phyloP scores from a whole-genome alignment of 2,888 invertebrate species.

The Rhagonycha fulva region DNA sequence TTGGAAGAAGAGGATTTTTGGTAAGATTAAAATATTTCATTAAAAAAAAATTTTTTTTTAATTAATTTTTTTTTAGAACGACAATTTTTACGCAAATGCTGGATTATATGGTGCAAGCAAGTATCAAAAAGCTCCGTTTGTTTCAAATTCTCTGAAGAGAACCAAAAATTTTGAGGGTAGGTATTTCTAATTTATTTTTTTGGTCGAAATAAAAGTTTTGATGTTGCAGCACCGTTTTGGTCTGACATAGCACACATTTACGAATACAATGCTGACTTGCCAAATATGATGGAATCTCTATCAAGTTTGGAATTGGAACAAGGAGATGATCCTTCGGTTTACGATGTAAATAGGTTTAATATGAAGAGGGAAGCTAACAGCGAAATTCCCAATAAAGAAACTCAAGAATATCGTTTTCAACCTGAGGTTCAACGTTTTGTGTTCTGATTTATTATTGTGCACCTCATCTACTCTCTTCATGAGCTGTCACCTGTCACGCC shows the following conservation, averaged over 20 bases:
- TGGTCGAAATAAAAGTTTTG: background rate
- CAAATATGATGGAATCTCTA: conserved; percentile 38
- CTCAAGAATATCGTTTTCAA: conserved; percentile 35
- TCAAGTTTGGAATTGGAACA: conserved; percentile 37
- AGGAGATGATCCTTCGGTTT: conserved; percentile 42
- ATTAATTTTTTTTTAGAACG: background rate
- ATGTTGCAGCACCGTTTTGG: conserved; percentile 46
- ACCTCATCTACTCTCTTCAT: conserved; percentile 6
- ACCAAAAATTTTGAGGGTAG: conserved; percentile 7
- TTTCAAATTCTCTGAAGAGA: background rate
- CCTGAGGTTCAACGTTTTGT: conserved; percentile 12
- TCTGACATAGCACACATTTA: conserved; percentile 48
- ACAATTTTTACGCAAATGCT: background rate
- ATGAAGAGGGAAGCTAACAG: conserved; percentile 34
- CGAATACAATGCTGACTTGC: conserved; percentile 49
- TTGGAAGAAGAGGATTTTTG: conserved; percentile 50
- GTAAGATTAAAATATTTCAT: conserved; percentile 10
- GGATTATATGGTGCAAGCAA: background rate
- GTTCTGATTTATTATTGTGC: background rate
- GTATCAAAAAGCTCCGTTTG: conserved; percentile 4
- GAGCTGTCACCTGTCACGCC: background rate
- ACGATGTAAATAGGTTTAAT: conserved; percentile 42
- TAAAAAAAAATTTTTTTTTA: background rate
- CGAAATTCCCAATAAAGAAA: conserved; percentile 28
- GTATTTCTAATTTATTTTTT: background rate